Base-by-base conservation (phyloP, 2,797 vertebrate genomes). In the Podarcis siculus region DNA sequence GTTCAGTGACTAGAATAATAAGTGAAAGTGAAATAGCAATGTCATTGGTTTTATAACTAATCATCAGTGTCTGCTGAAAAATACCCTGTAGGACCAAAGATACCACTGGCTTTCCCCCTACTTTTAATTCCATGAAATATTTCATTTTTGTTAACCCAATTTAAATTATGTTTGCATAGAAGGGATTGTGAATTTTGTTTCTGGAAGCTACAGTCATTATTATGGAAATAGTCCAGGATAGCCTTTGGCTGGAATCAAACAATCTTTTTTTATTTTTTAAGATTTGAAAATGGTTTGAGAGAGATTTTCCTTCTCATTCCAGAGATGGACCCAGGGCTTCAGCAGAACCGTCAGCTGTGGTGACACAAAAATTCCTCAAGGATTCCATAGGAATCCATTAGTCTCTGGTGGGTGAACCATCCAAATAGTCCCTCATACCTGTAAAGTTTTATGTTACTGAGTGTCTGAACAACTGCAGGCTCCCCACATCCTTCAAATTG, bases 151-250 rank as follows among this genome's bases (percentile, higher is more conserved):
- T 66, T 73, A 89, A 82, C 21, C 25, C 32, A 81, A 86, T 95
- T 94, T 95, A 91, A 92, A 95, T 94, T 77, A 92, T 86, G 90
- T 93, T 94, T 93, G 91, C 83, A 93, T 67, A 86, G 86, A 67
- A 76, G 13, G 67, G 13, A 49, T 39, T 35, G 25, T n/a, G 17
- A 37, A 37, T 79, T 90, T 90, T 79, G 6, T 87, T 87, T 92
- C 79, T 89, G 90, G 84, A 82, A 58, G 9, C 73, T 42, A 49
- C 87, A 78, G 90, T 72, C 89, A 88, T 88, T 92, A 87, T 93
- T 93, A 92, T 93, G 49, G 89, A 92, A 94, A 94, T 87, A 91
- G 10, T 8, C 1, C 37, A 73, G 76, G 45, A 25, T 25, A 42
- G 67, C 1, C 0, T 75, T 72, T 72, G 71, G 6, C 90, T 95